These are phyloP conservation scores for Carpatolechia fugitivella DNA, from an alignment of 2,888 invertebrate species.

Conservation along the genomic window DNA sequence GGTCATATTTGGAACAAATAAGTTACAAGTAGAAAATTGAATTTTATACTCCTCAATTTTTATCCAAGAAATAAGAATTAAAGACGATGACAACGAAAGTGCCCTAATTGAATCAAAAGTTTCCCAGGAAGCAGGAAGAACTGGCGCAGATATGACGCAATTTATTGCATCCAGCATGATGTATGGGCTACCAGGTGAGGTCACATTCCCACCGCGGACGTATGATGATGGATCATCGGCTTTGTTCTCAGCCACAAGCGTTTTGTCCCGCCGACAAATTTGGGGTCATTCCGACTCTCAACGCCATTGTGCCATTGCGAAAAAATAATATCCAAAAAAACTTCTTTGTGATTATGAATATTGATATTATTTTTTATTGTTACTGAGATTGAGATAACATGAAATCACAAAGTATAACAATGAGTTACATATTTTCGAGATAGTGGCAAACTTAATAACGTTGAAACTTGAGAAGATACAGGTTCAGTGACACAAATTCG, in stretches of 20 bases:
- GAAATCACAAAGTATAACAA: too few relatives aligned
- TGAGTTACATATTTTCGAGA: background rate
- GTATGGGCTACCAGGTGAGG: conserved; percentile 70
- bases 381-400: too few relatives aligned
- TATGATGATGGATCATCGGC: conserved; percentile 72
- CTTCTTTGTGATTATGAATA: background rate
- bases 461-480: background rate
- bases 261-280: conserved; percentile 70
- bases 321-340: conserved; percentile 24
- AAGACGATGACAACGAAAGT: conserved; percentile 4
- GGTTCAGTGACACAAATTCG: conserved; percentile 5
- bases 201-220: conserved; percentile 64
- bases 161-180: conserved; percentile 53
- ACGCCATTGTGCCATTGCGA: conserved; percentile 38
- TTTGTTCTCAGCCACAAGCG: conserved; percentile 56
- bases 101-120: conserved; percentile 25
- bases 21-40: background rate
- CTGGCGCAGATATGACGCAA: conserved; percentile 38
- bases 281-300: conserved; percentile 57
- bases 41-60: background rate
- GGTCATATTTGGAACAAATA: background rate
- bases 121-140: conserved; percentile 27
- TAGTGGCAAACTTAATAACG: background rate
- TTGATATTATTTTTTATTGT: background rate
- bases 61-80: background rate